Evolutionary conservation across 2,113 vertebrate species (phyloP).

Genomic region (Polypterus senegalus): DNA sequence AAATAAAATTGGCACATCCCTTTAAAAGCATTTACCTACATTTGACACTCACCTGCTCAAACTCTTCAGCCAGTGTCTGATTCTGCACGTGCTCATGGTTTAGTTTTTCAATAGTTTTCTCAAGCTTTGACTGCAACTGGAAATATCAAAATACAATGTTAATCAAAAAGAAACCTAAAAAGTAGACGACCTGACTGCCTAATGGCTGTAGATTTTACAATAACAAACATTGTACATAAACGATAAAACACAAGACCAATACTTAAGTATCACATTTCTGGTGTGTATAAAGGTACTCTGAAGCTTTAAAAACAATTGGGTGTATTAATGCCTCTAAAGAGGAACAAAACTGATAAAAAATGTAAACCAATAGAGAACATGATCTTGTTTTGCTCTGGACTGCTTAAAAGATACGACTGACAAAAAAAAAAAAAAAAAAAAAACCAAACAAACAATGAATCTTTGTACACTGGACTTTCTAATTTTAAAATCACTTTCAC

Average conservation of each 20-base stretch:
- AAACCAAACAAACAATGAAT: too few species aligned
- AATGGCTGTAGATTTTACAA: neutral
- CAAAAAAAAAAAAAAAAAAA: too few species aligned
- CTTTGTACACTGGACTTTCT: too few species aligned
- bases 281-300: neutral
- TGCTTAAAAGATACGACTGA: too few species aligned
- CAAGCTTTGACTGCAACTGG: conserved; percentile 61
- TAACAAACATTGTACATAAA: neutral
- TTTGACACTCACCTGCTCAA: conserved; percentile 55
- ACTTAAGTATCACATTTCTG: neutral
- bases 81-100: conserved; percentile 48
- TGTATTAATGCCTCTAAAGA: neutral
- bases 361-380: too few species aligned
- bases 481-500: too few species aligned
- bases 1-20: neutral
- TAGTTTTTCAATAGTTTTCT: conserved; percentile 41
- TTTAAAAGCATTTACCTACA: neutral
- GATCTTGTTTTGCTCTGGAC: too few species aligned
- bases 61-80: conserved; percentile 53
- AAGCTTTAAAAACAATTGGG: neutral
- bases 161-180: neutral
- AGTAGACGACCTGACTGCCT: neutral
- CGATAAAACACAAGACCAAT: neutral
- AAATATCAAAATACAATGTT: neutral
- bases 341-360: too few species aligned